Conservation (phyloP, 2,797 vertebrate genomes). For the Perodicticus potto region DNA sequence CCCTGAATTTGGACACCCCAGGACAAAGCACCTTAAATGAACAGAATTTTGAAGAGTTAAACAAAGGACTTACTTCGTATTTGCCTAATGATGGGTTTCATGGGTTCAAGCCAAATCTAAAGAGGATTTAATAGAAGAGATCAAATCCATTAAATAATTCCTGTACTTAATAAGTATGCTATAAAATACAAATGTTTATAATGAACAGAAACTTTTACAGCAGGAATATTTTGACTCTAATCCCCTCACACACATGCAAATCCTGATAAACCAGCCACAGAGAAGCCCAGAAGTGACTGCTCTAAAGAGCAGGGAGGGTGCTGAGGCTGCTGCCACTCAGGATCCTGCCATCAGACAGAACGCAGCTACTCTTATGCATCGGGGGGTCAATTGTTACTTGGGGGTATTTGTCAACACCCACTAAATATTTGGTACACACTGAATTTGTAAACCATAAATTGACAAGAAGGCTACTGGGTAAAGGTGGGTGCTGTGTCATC, state of each 20-base stretch:
- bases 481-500: too few relatives aligned
- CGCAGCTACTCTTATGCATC: rapidly evolving
- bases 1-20: not conserved
- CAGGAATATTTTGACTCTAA: not conserved
- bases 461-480: not conserved
- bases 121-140: conserved; percentile 82
- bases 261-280: not conserved
- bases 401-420: not conserved
- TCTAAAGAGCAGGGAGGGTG: rapidly evolving
- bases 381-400: too few relatives aligned
- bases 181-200: conserved; percentile 57
- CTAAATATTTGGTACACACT: not conserved
- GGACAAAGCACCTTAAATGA: conserved; percentile 62
- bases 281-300: not conserved
- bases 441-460: not conserved
- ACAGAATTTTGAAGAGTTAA: conserved; percentile 66
- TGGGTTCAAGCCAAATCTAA: conserved; percentile 97
- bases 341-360: not conserved
- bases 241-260: rapidly evolving
- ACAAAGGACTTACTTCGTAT: conserved; percentile 93
- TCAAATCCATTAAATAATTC: conserved; percentile 26
- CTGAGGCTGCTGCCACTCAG: too few relatives aligned
- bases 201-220: conserved; percentile 4
- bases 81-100: conserved; percentile 95
- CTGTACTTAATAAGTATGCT: not conserved